These are phyloP conservation scores for Mixornis gularis DNA, from an alignment of 2,113 vertebrate species.

Conservation along the genomic window DNA sequence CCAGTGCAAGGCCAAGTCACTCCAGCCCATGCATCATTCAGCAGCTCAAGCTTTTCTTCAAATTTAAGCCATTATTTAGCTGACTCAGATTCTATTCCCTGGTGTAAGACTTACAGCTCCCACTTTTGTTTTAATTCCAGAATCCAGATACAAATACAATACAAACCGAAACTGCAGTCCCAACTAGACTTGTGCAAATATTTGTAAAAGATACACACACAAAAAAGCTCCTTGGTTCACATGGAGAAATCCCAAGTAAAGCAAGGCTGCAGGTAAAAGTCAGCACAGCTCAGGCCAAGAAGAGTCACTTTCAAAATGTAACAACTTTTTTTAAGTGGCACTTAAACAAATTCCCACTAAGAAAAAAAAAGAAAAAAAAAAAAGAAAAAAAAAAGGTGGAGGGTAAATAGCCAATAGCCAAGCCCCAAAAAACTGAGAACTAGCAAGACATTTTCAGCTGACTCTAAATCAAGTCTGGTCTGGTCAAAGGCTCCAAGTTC, in stretches of 20 bases:
- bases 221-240: background rate
- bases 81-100: background rate
- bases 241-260: background rate
- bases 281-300: background rate
- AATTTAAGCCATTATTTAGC: background rate
- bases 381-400: background rate
- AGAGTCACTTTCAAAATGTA: background rate
- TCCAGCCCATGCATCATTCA: background rate
- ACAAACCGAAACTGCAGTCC: background rate
- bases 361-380: background rate
- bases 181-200: background rate
- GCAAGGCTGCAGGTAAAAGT: background rate
- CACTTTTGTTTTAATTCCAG: background rate
- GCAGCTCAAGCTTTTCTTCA: background rate
- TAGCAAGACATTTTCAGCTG: background rate
- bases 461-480: background rate
- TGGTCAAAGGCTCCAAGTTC: background rate
- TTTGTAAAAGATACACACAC: background rate
- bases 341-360: background rate
- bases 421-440: background rate
- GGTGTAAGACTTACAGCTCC: background rate
- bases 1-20: background rate
- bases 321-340: background rate
- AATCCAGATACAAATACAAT: background rate
- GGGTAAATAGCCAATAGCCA: background rate